A percentile compares a stretch with the other conserved stretches of the same genome.
Conservation (phyloP, 2,888 invertebrate genomes). For the Parthenolecanium corni region DNA sequence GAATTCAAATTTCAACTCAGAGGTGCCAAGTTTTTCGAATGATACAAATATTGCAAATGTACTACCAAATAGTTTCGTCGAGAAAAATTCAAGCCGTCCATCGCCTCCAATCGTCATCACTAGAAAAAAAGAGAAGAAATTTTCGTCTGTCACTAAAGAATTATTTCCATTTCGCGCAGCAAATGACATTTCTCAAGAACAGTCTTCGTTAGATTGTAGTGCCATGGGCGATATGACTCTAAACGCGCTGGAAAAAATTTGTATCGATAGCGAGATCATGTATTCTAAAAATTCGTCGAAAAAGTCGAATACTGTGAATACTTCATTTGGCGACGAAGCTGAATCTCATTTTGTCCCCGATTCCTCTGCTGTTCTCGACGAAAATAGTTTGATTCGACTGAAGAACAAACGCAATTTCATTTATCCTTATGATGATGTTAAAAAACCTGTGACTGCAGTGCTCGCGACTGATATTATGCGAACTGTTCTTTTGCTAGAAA, state of each 20-base stretch:
- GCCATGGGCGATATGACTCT: conserved; percentile 17
- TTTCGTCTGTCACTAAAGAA: background rate
- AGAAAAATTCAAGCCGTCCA: too few relatives aligned
- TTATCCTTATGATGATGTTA: background rate
- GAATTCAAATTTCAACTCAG: too few relatives aligned
- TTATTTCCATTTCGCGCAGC: background rate
- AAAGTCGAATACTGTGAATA: background rate
- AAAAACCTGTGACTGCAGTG: background rate
- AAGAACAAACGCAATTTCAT: background rate
- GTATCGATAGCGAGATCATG: conserved; percentile 23
- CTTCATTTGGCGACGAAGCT: background rate
- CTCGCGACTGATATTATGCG: background rate
- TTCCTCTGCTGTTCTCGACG: background rate
- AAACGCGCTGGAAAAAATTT: conserved; percentile 26
- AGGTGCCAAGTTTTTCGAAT: too few relatives aligned
- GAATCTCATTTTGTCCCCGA: background rate
- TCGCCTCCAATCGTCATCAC: too few relatives aligned
- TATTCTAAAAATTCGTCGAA: background rate
- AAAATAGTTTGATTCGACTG: background rate
- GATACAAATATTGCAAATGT: too few relatives aligned
- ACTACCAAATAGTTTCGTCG: too few relatives aligned
- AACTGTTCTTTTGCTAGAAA: background rate
- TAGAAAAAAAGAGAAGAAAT: too few relatives aligned
- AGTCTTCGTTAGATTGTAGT: background rate
- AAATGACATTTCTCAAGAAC: background rate